phyloP scores from a whole-genome alignment of 2,797 vertebrate genomes.

The Craterocephalus amniculus region DNA sequence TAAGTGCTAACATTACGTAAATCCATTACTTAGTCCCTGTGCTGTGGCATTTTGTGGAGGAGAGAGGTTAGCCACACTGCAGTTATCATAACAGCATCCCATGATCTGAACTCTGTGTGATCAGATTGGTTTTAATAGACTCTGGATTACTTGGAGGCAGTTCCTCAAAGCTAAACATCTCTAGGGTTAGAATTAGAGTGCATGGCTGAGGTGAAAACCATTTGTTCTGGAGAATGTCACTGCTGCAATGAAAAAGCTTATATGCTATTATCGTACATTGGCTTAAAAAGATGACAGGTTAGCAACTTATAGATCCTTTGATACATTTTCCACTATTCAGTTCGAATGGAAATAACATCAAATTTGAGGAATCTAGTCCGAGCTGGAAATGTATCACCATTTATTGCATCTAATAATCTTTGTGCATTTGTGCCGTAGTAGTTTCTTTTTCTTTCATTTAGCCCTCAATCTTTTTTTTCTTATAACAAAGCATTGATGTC shows the following conservation, averaged over 20 bases:
- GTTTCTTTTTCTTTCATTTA: conserved; percentile 47
- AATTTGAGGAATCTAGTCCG: conserved; percentile 58
- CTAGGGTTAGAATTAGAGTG: conserved; percentile 80
- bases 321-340: conserved; percentile 62
- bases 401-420: conserved; percentile 58
- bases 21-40: conserved; percentile 84
- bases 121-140: conserved; percentile 87
- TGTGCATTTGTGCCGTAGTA: conserved; percentile 53
- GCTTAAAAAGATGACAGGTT: conserved; percentile 80
- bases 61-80: conserved; percentile 84
- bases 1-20: conserved; percentile 88
- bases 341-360: conserved; percentile 64
- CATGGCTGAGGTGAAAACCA: conserved; percentile 82
- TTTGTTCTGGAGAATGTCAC: conserved; percentile 86
- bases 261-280: conserved; percentile 80
- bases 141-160: conserved; percentile 83
- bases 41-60: conserved; percentile 85
- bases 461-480: conserved; percentile 40
- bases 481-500: conserved; percentile 37
- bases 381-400: conserved; percentile 33
- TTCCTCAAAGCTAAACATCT: conserved; percentile 81
- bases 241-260: conserved; percentile 76
- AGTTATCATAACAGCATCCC: conserved; percentile 85
- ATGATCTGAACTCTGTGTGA: conserved; percentile 85
- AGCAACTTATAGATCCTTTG: conserved; percentile 63